Evolutionary conservation across 1,140 invertebrate genomes (phyloP).

Genomic region (Neelides sp.): DNA sequence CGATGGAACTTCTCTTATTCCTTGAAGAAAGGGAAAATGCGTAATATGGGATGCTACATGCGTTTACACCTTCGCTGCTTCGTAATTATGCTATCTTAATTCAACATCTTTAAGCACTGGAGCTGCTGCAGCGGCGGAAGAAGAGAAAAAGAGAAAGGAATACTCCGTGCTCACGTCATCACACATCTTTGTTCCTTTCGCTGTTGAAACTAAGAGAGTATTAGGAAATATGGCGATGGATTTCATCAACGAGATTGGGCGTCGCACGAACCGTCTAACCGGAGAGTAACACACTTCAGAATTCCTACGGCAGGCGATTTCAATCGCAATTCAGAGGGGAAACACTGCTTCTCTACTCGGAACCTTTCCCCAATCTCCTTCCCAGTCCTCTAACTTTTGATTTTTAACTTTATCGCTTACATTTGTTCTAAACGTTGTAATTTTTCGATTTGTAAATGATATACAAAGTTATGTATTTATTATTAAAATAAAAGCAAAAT

Average conservation of each 20-base stretch:
- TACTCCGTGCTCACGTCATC: neutral
- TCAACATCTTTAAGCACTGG: neutral
- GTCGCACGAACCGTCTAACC: neutral
- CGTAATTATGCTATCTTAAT: neutral
- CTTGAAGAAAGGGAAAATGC: neutral
- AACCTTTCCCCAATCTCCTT: neutral
- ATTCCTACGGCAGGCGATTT: neutral
- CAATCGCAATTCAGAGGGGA: conserved; percentile 1
- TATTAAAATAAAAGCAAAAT: too few species aligned
- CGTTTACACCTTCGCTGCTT: neutral
- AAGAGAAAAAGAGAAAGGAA: neutral
- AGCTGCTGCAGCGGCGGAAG: neutral
- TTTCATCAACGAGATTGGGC: neutral
- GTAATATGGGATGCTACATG: conserved; percentile 6
- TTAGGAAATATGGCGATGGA: neutral
- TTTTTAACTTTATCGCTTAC: too few species aligned
- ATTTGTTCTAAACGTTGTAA: too few species aligned
- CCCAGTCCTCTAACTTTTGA: too few species aligned
- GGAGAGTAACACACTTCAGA: neutral
- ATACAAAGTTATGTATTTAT: too few species aligned
- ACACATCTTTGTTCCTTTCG: conserved; percentile 3
- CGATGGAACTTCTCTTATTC: conserved; percentile 2
- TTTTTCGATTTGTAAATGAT: too few species aligned
- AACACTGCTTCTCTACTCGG: neutral
- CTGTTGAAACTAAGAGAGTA: conserved; percentile 2